phyloP scores from a whole-genome alignment of 2,797 vertebrate species.

The Esox lucius region DNA sequence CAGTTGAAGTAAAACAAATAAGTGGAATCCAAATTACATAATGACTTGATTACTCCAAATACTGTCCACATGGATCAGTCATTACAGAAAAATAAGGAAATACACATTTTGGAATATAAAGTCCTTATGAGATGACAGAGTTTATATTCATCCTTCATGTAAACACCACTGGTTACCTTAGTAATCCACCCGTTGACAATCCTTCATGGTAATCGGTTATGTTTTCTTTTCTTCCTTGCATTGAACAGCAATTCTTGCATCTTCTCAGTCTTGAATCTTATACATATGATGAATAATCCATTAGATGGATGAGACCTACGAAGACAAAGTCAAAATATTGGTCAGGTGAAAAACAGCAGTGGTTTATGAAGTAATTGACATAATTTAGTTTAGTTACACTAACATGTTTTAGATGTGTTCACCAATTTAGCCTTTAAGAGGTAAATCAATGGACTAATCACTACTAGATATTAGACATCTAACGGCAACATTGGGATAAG shows the following conservation, averaged over 20 bases:
- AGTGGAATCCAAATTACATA: neutral
- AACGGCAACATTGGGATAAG: too few relatives aligned
- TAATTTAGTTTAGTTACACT: neutral
- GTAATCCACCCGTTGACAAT: neutral
- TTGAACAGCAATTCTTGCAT: neutral
- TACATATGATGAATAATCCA: neutral
- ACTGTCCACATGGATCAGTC: neutral
- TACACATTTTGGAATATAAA: neutral
- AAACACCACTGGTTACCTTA: neutral
- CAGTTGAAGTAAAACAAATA: neutral
- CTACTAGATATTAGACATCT: neutral
- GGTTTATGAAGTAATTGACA: neutral
- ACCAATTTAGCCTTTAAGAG: neutral
- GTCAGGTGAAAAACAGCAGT: neutral
- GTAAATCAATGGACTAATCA: neutral
- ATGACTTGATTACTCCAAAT: neutral
- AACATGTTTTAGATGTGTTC: neutral
- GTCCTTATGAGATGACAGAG: neutral
- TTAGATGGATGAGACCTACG: neutral
- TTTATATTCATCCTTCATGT: conserved; percentile 3
- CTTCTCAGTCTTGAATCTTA: neutral
- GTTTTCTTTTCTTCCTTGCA: neutral
- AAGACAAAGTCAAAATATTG: neutral
- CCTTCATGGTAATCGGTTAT: neutral
- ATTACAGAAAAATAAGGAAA: neutral